Evolutionary conservation across 2,797 vertebrate species (phyloP).

Genomic region (Mallotus villosus): DNA sequence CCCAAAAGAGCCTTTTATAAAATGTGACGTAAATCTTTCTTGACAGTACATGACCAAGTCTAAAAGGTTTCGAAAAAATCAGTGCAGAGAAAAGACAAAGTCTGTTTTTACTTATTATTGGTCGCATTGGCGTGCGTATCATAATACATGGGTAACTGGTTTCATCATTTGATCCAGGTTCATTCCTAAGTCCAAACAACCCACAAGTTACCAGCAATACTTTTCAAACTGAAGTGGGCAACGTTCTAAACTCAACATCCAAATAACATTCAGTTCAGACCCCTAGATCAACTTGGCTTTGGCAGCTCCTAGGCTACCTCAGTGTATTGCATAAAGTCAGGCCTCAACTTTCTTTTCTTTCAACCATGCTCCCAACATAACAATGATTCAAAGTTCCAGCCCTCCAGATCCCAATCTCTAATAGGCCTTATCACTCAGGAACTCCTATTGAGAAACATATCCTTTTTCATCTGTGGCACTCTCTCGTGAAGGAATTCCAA

Average conservation of each 20-base stretch:
- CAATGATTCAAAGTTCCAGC: constrained; percentile 48
- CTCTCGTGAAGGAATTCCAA: constrained; percentile 64
- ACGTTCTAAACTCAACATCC: too few relatives aligned
- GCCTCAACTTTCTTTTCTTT: constrained; percentile 37
- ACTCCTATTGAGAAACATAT: constrained; percentile 52
- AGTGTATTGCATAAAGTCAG: constrained; percentile 42
- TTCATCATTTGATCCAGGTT: too few relatives aligned
- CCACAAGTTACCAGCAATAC: too few relatives aligned
- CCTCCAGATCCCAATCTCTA: constrained; percentile 57
- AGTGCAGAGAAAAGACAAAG: neutral
- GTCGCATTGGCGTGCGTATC: too few relatives aligned
- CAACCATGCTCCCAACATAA: constrained; percentile 42
- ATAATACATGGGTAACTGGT: too few relatives aligned
- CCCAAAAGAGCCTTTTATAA: neutral
- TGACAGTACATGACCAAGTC: neutral
- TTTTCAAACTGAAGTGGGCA: too few relatives aligned
- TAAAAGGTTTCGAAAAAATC: neutral
- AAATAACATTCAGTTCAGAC: constrained; percentile 28
- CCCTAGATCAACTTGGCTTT: constrained; percentile 4
- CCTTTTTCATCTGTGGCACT: constrained; percentile 46
- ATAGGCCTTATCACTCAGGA: constrained; percentile 63
- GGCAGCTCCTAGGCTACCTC: constrained; percentile 38
- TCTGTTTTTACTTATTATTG: neutral
- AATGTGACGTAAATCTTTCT: neutral
- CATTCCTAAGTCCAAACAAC: too few relatives aligned